Base-by-base conservation (phyloP, 2,888 invertebrate species). In the Drosophila barbarae region DNA sequence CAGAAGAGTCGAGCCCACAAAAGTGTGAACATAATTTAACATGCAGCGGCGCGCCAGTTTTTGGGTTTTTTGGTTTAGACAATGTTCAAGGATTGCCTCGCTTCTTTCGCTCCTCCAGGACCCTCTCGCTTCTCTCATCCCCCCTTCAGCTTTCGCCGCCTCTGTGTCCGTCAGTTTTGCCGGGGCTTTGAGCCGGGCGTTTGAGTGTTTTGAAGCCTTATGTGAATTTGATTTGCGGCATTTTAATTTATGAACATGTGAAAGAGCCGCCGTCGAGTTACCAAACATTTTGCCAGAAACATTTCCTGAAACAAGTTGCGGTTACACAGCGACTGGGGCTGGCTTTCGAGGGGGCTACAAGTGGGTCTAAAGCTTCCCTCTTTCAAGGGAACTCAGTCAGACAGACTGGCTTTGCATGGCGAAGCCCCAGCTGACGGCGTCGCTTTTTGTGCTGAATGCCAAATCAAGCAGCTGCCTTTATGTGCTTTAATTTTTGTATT, bases 161-260 rank as follows among this genome's bases (percentile, higher is more conserved):
- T 23, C 51, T 32, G 46, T 61, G 61, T 30, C 61, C 36, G 56
- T 53, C 64, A 59, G 59, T 38, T 61, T 42, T 32, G 35, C 9
- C 23, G 23, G 46, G 30, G 35, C 46, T 55, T 61, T 41, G 57
- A 46, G 46, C 32, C 35, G 34, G 47, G 59, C 44, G 34, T 65
- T 66, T 52, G 61, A 58, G 61, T 61, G 61, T 53, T 72, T 75
- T 74, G 61, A 72, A 76, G 72, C 73, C 68, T 78, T 81, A 84
- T 81, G 73, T 71, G 85, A 81, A 84, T 85, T 86, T 86, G 86
- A 85, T 86, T 86, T 85, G 86, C 79, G 86, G 86, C 77, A 73
- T 84, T 86, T 85, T 82, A 86, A 86, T 86, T 86, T 86, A 86
- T 86, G 81, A 83, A 77, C 77, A 80, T 69, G 66, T 65, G 52